Evolutionary conservation across 35 echinoderm and acorn worm genomes (phyloP), one percentile per base, ranked within the genome.

Genomic region (Hemicentrotus pulcherrimus): DNA sequence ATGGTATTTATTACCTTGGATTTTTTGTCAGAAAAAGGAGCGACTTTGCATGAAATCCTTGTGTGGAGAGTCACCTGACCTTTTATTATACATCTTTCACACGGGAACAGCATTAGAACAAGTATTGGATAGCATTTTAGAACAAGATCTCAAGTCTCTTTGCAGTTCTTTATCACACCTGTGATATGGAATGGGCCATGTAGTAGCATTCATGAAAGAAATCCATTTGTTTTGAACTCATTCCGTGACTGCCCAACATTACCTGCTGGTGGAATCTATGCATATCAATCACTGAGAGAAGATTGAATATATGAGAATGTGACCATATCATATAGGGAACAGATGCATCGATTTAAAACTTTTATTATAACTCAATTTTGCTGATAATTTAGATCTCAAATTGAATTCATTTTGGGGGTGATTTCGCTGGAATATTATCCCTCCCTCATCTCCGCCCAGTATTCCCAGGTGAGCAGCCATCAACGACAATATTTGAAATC

Each of bases 401-500:
- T 78, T 28, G 5, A 78, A 78, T 78, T 78, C 65, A 78, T 78
- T 78, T 78, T 28, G 65, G 65, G 28, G 65, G 65, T 78, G 65
- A 78, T 78, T 78, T n/a, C 52, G 12, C 65, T 22, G 65, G 65
- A 78, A 78, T n/a, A 78, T 78, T 28, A 78, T 78, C 65, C 65
- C 24, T 24, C 65, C 65, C 65, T 78, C 65, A 78, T 78, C n/a
- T 78, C 65, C 65, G 65, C 65, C 65, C 65, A 18, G 65, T 78
- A 78, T n/a, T n/a, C 65, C 65, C 65, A 28, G 7, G 65, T n/a
- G 65, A 78, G 65, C 22, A 2, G 9, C n/a, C 86, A 86, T n/a
- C 9, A 22, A 86, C 12, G 88, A 90, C 46, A 90, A 32, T 90
- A 90, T 90, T 90, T 32, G 33, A 90, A 90, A 46, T 90, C 88